phyloP scores from a whole-genome alignment of 2,113 vertebrate genomes.

The Callospermophilus lateralis region DNA sequence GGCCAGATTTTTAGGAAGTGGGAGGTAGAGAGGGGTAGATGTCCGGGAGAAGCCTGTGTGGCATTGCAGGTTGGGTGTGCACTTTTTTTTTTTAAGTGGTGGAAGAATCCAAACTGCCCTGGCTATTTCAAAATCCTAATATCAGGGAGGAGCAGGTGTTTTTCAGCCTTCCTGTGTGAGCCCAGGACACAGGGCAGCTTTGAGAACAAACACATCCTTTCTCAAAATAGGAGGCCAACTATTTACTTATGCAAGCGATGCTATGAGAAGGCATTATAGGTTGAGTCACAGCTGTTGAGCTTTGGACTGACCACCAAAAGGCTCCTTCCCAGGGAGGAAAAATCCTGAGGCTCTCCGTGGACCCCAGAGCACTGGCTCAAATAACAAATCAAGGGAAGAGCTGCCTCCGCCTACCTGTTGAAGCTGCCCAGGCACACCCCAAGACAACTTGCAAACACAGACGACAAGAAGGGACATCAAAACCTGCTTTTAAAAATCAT shows the following conservation, averaged over 20 bases:
- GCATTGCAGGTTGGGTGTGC: not conserved
- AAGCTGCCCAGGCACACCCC: not conserved
- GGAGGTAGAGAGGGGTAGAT: not conserved
- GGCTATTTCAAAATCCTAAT: conserved; percentile 17
- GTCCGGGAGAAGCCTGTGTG: not conserved
- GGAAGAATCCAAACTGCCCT: not conserved
- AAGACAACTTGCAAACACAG: not conserved
- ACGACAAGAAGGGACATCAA: not conserved
- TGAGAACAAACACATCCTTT: not conserved
- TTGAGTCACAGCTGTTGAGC: conserved; percentile 62
- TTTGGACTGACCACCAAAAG: conserved; percentile 59
- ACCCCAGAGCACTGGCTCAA: not conserved
- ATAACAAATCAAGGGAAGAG: not conserved
- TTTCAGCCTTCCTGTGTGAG: not conserved
- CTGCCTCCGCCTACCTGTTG: not conserved
- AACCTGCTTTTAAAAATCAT: not conserved
- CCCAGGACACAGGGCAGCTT: not conserved
- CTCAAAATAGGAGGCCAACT: not conserved
- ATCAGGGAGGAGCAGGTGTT: not conserved
- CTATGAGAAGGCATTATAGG: conserved; percentile 51
- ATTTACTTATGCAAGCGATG: not conserved
- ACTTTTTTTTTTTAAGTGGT: not conserved
- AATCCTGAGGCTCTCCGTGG: not conserved
- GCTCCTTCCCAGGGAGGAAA: conserved; percentile 18
- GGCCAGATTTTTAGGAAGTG: not conserved